Conservation (phyloP, 2,888 invertebrate species). For the Octonoba sinensis region DNA sequence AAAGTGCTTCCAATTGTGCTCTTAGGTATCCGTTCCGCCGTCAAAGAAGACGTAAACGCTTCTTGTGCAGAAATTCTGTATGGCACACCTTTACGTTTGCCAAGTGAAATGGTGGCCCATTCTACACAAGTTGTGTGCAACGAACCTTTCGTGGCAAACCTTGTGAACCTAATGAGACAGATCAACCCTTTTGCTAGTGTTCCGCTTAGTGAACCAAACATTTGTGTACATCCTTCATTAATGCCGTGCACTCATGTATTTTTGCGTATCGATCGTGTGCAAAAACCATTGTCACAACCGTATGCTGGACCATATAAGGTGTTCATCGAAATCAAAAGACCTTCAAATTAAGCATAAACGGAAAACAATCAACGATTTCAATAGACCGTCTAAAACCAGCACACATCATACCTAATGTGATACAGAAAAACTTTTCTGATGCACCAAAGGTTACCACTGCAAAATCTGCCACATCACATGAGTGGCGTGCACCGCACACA, state of each 20-base stretch:
- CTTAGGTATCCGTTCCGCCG: slow-evolving; percentile 18
- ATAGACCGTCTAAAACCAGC: not conserved
- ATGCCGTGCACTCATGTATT: not conserved
- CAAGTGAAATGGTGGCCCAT: slow-evolving; percentile 10
- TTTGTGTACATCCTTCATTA: not conserved
- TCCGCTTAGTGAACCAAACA: not conserved
- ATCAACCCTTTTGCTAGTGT: slow-evolving; percentile 14
- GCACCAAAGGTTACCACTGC: too few relatives aligned
- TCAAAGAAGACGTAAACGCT: slow-evolving; percentile 1
- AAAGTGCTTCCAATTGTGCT: slow-evolving; percentile 7
- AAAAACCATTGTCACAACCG: not conserved
- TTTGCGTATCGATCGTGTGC: not conserved
- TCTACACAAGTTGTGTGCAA: not conserved
- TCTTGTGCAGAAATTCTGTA: slow-evolving; percentile 21
- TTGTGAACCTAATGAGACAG: slow-evolving; percentile 5
- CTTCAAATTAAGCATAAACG: not conserved
- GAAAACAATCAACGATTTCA: not conserved
- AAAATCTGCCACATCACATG: too few relatives aligned
- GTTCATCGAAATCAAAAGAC: not conserved
- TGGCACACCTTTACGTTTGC: slow-evolving; percentile 7
- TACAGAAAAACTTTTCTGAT: too few relatives aligned
- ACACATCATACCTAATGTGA: not conserved
- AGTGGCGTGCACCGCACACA: not conserved
- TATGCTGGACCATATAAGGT: not conserved
- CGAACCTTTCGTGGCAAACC: not conserved